phyloP scores from a whole-genome alignment of 2,888 invertebrate genomes.

The Pimpla rufipes region DNA sequence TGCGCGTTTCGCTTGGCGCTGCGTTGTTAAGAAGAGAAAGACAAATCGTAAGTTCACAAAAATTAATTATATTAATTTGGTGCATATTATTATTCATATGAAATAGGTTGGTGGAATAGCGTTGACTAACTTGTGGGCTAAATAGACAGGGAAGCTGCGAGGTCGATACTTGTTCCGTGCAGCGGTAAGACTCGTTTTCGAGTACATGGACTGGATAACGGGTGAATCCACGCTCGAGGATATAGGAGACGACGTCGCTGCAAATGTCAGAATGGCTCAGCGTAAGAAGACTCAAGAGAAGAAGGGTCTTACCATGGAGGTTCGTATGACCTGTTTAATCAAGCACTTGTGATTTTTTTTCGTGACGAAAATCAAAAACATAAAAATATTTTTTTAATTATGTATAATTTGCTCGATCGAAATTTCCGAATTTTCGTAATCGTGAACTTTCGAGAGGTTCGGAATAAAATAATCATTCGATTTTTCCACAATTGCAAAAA shows the following conservation, averaged over 20 bases:
- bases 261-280: slow-evolving; percentile 72
- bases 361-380: too few relatives aligned
- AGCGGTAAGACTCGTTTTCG: slow-evolving; percentile 75
- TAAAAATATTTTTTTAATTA: too few relatives aligned
- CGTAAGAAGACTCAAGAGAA: slow-evolving; percentile 72
- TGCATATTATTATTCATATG: not conserved
- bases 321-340: slow-evolving; percentile 44
- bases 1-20: slow-evolving; percentile 64
- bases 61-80: not conserved
- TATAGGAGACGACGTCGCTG: slow-evolving; percentile 72
- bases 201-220: slow-evolving; percentile 79
- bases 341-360: not conserved
- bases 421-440: too few relatives aligned
- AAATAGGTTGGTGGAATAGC: not conserved
- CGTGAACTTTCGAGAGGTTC: too few relatives aligned
- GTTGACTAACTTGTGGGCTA: not conserved
- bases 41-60: slow-evolving; percentile 50
- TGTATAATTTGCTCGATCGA: too few relatives aligned
- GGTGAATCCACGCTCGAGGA: slow-evolving; percentile 71
- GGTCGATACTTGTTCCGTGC: slow-evolving; percentile 79
- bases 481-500: too few relatives aligned
- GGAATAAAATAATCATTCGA: too few relatives aligned
- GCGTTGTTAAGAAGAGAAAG: slow-evolving; percentile 48
- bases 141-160: slow-evolving; percentile 71
- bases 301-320: slow-evolving; percentile 74